Conservation (phyloP, 2,797 vertebrate species). For the Mus spretus region DNA sequence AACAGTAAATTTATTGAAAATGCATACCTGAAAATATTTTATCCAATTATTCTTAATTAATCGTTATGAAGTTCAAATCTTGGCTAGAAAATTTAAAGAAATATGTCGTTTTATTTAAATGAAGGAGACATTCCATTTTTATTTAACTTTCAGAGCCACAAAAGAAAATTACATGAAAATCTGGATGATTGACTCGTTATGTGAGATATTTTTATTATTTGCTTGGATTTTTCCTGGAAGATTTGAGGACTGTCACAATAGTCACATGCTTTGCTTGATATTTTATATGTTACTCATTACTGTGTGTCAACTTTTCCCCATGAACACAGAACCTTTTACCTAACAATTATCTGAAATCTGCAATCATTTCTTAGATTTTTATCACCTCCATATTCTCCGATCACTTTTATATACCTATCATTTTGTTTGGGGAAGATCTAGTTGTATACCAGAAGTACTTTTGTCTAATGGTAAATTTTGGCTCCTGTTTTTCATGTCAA, state of each 20-base stretch:
- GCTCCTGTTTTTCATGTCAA: background rate
- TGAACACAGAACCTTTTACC: background rate
- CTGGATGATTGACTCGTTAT: background rate
- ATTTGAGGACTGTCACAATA: background rate
- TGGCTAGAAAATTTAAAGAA: background rate
- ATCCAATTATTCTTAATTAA: constrained; percentile 7
- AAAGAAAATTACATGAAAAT: background rate
- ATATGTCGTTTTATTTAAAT: background rate
- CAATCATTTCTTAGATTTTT: constrained; percentile 3
- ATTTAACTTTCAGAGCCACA: constrained; percentile 15
- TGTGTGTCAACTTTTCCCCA: background rate
- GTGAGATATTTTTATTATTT: background rate
- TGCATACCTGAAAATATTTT: background rate
- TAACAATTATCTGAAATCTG: background rate
- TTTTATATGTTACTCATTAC: background rate
- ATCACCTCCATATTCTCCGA: background rate
- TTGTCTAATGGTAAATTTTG: background rate
- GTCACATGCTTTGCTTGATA: background rate
- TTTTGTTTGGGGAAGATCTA: background rate
- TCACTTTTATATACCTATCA: background rate
- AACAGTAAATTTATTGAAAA: background rate
- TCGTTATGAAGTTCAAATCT: background rate
- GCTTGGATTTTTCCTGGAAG: background rate
- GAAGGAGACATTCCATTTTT: background rate
- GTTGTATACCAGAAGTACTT: background rate